Evolutionary conservation across 2,888 invertebrate genomes (phyloP).

Genomic region (Polietes domitor): DNA sequence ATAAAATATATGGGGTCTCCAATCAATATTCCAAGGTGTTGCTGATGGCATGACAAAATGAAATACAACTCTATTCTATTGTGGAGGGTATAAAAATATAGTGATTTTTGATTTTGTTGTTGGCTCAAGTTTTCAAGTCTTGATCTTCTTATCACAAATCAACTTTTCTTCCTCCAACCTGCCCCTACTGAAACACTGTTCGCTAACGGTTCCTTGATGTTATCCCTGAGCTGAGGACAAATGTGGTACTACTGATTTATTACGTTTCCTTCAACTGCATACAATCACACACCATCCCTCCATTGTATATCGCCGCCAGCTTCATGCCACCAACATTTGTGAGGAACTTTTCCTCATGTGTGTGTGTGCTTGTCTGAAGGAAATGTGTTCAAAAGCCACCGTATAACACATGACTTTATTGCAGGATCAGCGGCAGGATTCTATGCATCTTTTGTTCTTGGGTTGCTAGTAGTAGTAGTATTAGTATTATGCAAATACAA

Average conservation of each 20-base stretch:
- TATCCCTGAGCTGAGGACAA: not conserved
- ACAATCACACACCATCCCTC: not conserved
- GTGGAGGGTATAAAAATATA: too few relatives aligned
- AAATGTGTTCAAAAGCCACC: not conserved
- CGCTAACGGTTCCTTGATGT: not conserved
- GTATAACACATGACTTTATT: not conserved
- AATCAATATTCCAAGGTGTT: too few relatives aligned
- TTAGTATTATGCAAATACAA: constrained; percentile 31
- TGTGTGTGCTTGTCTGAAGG: not conserved
- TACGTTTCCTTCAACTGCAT: not conserved
- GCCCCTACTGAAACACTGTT: constrained; percentile 1
- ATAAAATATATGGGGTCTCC: too few relatives aligned
- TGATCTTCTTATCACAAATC: too few relatives aligned
- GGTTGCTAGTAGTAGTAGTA: too few relatives aligned
- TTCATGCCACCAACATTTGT: not conserved
- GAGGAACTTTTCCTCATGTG: too few relatives aligned
- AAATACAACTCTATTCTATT: too few relatives aligned
- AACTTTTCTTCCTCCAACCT: not conserved
- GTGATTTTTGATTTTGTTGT: too few relatives aligned
- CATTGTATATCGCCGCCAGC: not conserved
- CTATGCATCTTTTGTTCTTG: not conserved
- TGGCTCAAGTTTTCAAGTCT: too few relatives aligned
- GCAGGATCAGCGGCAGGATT: not conserved
- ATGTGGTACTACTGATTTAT: constrained; percentile 11
- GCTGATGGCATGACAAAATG: too few relatives aligned